phyloP scores from a whole-genome alignment of 2,888 invertebrate species.

The Drosophila pseudotakahashii region DNA sequence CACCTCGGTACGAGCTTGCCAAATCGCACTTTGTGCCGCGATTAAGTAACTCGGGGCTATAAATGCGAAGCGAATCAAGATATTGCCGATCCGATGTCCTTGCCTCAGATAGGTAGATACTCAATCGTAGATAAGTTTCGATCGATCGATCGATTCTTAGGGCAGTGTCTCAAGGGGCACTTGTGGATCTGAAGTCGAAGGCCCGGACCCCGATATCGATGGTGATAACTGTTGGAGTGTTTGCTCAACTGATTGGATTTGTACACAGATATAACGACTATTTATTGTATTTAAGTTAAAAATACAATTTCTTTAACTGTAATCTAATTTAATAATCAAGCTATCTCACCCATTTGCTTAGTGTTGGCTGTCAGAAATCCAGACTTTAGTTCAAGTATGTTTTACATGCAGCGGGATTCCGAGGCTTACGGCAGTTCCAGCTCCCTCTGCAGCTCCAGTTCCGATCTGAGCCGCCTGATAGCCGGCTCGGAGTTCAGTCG shows the following conservation, averaged over 20 bases:
- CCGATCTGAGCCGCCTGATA: not conserved
- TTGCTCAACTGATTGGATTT: constrained; percentile 18
- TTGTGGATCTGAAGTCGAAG: constrained; percentile 1
- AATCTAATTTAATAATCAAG: too few relatives aligned
- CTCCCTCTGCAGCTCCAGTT: not conserved
- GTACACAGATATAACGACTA: not conserved
- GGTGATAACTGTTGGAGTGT: constrained; percentile 5
- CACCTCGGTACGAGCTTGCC: constrained; percentile 9
- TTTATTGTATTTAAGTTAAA: too few relatives aligned
- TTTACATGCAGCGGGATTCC: not conserved
- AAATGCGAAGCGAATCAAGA: constrained; percentile 12
- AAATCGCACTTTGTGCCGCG: constrained; percentile 21
- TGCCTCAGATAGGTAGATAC: constrained; percentile 1
- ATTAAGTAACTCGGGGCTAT: constrained; percentile 18
- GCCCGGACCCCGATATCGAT: constrained; percentile 10
- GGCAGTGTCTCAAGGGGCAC: constrained; percentile 17
- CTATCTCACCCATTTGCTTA: not conserved
- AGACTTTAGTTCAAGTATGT: not conserved
- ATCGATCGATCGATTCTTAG: constrained; percentile 4
- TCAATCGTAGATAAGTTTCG: not conserved
- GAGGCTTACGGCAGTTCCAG: not conserved
- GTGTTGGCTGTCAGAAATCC: not conserved
- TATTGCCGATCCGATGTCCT: constrained; percentile 4
- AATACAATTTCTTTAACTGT: too few relatives aligned
- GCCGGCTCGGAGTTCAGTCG: not conserved